Evolutionary conservation across 2,888 invertebrate genomes (phyloP).

Genomic region (Acanthosepion esculentum): DNA sequence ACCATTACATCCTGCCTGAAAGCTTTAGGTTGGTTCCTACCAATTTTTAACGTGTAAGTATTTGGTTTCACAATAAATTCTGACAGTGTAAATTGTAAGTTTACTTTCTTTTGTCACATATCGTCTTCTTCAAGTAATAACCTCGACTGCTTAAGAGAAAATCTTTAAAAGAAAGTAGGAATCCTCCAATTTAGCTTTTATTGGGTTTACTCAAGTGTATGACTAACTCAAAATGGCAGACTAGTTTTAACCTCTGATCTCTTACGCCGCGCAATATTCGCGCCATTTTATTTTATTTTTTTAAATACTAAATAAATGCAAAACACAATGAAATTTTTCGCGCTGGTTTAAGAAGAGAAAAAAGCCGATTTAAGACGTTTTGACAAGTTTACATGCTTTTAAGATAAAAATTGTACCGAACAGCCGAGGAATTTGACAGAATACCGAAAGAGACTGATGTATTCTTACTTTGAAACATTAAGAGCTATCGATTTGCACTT

Average conservation of each 20-base stretch:
- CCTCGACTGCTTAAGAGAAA: background rate
- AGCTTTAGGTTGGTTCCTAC: too few species aligned
- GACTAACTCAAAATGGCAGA: background rate
- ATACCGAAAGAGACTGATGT: background rate
- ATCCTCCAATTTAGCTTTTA: background rate
- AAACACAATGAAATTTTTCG: background rate
- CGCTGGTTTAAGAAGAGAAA: background rate
- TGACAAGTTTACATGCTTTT: slow-evolving; percentile 33
- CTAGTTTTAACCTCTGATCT: background rate
- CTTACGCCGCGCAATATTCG: background rate
- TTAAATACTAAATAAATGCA: background rate
- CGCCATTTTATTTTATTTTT: background rate
- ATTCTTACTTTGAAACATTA: background rate
- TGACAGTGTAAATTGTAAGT: too few species aligned
- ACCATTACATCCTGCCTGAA: too few species aligned
- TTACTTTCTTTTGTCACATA: too few species aligned
- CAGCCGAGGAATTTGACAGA: background rate
- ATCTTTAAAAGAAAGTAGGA: background rate
- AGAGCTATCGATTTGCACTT: background rate
- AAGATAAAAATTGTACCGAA: background rate
- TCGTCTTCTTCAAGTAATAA: too few species aligned
- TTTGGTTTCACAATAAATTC: too few species aligned
- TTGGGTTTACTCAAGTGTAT: background rate
- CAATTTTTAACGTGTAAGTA: too few species aligned
- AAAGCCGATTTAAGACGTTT: slow-evolving; percentile 17